Evolutionary conservation across 2,797 vertebrate genomes (phyloP).

Genomic region (Cryptoprocta ferox): DNA sequence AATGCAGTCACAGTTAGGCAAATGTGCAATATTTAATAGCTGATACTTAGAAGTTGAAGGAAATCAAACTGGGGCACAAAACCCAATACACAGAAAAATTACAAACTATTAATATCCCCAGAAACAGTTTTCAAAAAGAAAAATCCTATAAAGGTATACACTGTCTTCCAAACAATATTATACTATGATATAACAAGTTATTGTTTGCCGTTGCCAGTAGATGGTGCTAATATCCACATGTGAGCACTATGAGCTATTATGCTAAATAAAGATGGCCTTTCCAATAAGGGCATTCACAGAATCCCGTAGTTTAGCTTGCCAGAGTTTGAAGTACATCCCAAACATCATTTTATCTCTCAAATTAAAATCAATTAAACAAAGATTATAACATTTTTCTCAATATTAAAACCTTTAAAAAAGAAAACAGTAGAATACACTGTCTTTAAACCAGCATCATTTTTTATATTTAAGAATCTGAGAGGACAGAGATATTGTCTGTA

Average conservation of each 20-base stretch:
- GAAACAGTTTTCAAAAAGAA: slow-evolving; percentile 38
- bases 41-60: slow-evolving; percentile 25
- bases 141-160: not conserved
- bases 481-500: not conserved
- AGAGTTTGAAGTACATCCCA: not conserved
- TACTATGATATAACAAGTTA: not conserved
- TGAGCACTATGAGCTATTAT: not conserved
- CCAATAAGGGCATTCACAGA: not conserved
- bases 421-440: not conserved
- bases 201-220: slow-evolving; percentile 64
- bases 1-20: not conserved
- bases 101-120: not conserved
- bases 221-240: slow-evolving; percentile 66
- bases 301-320: not conserved
- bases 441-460: not conserved
- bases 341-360: slow-evolving; percentile 40
- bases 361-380: slow-evolving; percentile 43
- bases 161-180: not conserved
- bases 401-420: slow-evolving; percentile 34
- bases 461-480: slow-evolving; percentile 43
- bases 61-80: slow-evolving; percentile 27
- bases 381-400: slow-evolving; percentile 17
- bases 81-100: not conserved
- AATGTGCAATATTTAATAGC: not conserved
- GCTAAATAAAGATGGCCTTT: slow-evolving; percentile 1